phyloP scores from a whole-genome alignment of 1,140 invertebrate species.

The Venustaconcha ellipsiformis region DNA sequence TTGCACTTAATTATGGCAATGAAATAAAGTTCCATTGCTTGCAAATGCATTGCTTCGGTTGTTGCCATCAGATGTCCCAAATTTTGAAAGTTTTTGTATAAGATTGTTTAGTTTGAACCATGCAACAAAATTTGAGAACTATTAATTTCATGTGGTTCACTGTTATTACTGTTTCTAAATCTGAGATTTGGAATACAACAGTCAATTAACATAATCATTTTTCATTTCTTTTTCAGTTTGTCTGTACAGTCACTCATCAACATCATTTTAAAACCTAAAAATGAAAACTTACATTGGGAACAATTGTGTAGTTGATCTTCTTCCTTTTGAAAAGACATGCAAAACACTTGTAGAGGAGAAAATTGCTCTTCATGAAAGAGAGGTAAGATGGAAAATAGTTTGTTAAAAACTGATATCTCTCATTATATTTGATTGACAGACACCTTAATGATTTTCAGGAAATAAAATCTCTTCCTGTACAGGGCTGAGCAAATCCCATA shows the following conservation, averaged over 20 bases:
- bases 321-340: constrained; percentile 37
- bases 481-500: too few relatives aligned
- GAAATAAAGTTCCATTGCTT: too few relatives aligned
- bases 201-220: not conserved
- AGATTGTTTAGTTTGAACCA: not conserved
- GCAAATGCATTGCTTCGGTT: too few relatives aligned
- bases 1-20: too few relatives aligned
- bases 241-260: constrained; percentile 55
- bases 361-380: constrained; percentile 25
- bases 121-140: too few relatives aligned
- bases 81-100: too few relatives aligned
- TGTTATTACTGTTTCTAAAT: too few relatives aligned
- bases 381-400: constrained; percentile 31
- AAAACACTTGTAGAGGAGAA: constrained; percentile 38
- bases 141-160: too few relatives aligned
- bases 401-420: not conserved
- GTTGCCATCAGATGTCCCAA: too few relatives aligned
- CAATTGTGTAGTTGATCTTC: constrained; percentile 41
- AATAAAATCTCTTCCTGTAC: not conserved
- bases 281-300: constrained; percentile 52
- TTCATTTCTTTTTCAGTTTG: constrained; percentile 54
- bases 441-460: not conserved
- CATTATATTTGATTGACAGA: not conserved
- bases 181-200: too few relatives aligned
- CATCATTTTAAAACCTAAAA: constrained; percentile 24